phyloP scores from a whole-genome alignment of 2,888 invertebrate species.

The Erannis defoliaria region DNA sequence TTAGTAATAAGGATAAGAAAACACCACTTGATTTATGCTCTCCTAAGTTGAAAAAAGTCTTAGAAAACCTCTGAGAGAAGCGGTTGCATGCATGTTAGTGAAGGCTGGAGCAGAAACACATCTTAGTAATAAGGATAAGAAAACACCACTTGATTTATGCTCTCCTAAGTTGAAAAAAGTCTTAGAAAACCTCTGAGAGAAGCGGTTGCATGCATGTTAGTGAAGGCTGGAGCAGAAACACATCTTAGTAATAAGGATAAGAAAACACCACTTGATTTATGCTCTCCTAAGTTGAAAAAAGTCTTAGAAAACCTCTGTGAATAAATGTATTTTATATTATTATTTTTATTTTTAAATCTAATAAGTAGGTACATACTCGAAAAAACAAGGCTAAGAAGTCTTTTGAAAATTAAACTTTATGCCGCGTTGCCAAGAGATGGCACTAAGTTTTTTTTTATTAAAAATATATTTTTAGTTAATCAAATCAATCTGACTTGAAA shows the following conservation, averaged over 20 bases:
- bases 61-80: conserved; percentile 74
- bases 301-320: conserved; percentile 64
- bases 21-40: conserved; percentile 88
- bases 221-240: conserved; percentile 88
- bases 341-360: background rate
- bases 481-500: too few species aligned
- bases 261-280: conserved; percentile 89
- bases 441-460: too few species aligned
- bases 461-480: too few species aligned
- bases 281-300: conserved; percentile 69
- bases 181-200: conserved; percentile 71
- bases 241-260: conserved; percentile 88
- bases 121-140: conserved; percentile 88
- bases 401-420: too few species aligned
- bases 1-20: conserved; percentile 88
- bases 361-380: too few species aligned
- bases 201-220: conserved; percentile 88
- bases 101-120: conserved; percentile 88
- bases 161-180: conserved; percentile 65
- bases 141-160: conserved; percentile 89
- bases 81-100: conserved; percentile 89
- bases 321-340: conserved; percentile 32
- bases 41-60: conserved; percentile 61
- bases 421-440: too few species aligned
- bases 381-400: too few species aligned